A percentile compares a stretch with the other conserved stretches of the same genome.
These are phyloP conservation scores for Chymomyza procnemis DNA, from an alignment of 2,888 invertebrate genomes.

Conservation along the genomic window DNA sequence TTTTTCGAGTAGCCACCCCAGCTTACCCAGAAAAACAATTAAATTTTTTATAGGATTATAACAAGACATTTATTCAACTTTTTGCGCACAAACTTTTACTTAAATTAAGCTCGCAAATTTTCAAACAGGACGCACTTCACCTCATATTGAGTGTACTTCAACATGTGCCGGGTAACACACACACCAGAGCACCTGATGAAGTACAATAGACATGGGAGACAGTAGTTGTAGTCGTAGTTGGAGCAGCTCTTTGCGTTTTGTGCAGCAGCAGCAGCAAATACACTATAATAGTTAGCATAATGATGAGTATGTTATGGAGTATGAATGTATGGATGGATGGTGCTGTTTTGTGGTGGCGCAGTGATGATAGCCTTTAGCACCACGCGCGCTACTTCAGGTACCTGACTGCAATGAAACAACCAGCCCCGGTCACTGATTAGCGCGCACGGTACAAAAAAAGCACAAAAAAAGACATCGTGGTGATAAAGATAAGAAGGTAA, in stretches of 20 bases:
- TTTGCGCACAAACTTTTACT: constrained; percentile 70
- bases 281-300: too few relatives aligned
- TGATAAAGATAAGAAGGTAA: not conserved
- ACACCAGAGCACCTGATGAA: constrained; percentile 99
- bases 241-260: constrained; percentile 2
- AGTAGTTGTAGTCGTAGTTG: constrained; percentile 2
- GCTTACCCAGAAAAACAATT: too few relatives aligned
- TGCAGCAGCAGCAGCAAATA: too few relatives aligned
- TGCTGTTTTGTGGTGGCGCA: too few relatives aligned
- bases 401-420: constrained; percentile 87
- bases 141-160: constrained; percentile 98
- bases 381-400: constrained; percentile 99
- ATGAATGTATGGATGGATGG: too few relatives aligned
- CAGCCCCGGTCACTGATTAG: constrained; percentile 93
- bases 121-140: constrained; percentile 72
- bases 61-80: not conserved
- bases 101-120: not conserved
- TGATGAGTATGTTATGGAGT: constrained; percentile 26
- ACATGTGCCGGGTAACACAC: constrained; percentile 95
- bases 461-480: not conserved
- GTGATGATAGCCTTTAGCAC: constrained; percentile 80
- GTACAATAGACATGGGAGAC: constrained; percentile 98
- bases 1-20: too few relatives aligned
- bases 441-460: constrained; percentile 83
- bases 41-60: too few relatives aligned